These are phyloP conservation scores for Pardalotus punctatus DNA, from an alignment of 2,113 vertebrate genomes.

Conservation along the genomic window DNA sequence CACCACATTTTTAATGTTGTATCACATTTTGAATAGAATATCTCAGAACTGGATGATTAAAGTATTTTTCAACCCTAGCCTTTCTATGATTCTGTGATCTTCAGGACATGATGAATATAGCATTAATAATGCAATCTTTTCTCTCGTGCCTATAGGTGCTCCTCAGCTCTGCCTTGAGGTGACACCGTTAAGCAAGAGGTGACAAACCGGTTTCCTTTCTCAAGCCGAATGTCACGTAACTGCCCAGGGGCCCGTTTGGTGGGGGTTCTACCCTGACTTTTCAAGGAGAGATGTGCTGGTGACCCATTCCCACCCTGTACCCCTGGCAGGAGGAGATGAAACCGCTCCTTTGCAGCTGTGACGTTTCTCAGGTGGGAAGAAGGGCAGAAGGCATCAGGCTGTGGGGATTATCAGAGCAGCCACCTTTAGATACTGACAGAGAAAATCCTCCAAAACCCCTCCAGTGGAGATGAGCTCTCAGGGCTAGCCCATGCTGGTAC, in stretches of 20 bases:
- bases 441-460: not conserved
- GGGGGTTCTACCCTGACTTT: not conserved
- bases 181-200: not conserved
- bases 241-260: fast-evolving
- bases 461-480: not conserved
- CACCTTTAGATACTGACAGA: not conserved
- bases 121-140: not conserved
- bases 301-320: not conserved
- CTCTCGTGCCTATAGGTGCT: not conserved
- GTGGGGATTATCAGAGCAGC: not conserved
- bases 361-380: not conserved
- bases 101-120: not conserved
- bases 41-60: not conserved
- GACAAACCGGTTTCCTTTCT: conserved; percentile 19
- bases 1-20: not conserved
- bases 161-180: not conserved
- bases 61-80: not conserved
- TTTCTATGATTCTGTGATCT: not conserved
- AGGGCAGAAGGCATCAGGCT: not conserved
- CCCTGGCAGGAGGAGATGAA: not conserved
- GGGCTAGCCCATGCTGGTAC: not conserved
- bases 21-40: not conserved
- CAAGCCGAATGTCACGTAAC: not conserved
- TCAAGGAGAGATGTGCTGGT: not conserved
- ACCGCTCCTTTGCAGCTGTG: not conserved